Conservation (phyloP, 2,113 vertebrate genomes). For the Myotis davidii region DNA sequence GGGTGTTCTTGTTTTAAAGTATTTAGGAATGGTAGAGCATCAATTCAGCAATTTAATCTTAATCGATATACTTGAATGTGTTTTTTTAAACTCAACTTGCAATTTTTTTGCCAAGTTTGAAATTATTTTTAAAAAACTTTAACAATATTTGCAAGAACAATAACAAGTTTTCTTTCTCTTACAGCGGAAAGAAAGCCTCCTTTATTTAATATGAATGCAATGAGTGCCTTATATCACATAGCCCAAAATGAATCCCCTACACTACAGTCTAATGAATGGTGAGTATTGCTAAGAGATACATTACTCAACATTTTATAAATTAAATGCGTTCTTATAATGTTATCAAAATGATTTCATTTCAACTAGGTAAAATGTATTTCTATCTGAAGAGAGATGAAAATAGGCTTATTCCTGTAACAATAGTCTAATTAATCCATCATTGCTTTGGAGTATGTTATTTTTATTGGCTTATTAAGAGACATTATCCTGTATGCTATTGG, state of each 20-base stretch:
- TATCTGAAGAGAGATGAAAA: constrained; percentile 68
- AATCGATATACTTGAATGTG: not conserved
- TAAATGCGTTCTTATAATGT: constrained; percentile 75
- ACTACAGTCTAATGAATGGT: constrained; percentile 99
- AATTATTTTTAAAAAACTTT: not conserved
- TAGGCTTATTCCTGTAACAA: not conserved
- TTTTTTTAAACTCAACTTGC: not conserved
- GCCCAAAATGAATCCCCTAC: constrained; percentile 99
- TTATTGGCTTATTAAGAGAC: not conserved
- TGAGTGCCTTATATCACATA: constrained; percentile 99
- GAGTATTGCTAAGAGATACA: constrained; percentile 83
- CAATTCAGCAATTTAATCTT: constrained; percentile 6
- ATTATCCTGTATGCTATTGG: not conserved
- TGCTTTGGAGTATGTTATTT: not conserved
- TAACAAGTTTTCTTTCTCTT: constrained; percentile 80
- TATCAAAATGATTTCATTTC: constrained; percentile 73
- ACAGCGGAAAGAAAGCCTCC: constrained; percentile 99
- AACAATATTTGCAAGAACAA: not conserved
- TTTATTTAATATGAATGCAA: constrained; percentile 99
- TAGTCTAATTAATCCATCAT: not conserved
- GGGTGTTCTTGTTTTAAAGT: not conserved
- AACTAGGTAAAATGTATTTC: constrained; percentile 67
- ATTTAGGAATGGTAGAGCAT: not conserved
- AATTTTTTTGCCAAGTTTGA: not conserved
- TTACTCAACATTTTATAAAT: constrained; percentile 70